Base-by-base conservation (phyloP, 2,113 vertebrate genomes). In the Oncorhynchus masou region DNA sequence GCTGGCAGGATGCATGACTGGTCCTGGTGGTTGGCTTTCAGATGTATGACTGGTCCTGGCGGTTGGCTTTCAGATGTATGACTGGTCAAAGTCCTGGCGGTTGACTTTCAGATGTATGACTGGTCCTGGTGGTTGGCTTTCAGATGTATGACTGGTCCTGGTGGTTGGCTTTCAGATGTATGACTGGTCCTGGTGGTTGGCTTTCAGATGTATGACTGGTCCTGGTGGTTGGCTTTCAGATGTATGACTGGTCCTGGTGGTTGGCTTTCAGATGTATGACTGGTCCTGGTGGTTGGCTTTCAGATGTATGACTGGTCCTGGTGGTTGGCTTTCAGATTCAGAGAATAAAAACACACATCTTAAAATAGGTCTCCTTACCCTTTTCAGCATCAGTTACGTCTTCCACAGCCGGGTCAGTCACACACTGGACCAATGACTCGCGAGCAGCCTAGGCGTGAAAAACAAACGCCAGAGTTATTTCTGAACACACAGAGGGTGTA, bases 401-500 rank as follows among this genome's bases (percentile, higher is more conserved):
- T 45, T 71, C 75, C 65, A 71, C 57, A 25, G 76, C 68, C 4
- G 67, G 66, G 70, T 85, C 82, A 72, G 51, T 64, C 15, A 24
- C 79, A 29, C 85, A 76, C 3, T 77, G 79, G 4, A 31, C 65
- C 62, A 51, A 22, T 64, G 79, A 76, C 69, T 74, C 85, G 69
- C 87, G 75, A 7, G 84, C 70, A 45, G 83, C 81, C 93, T 94
- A 76, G 51, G 74, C 82, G 71, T 74, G 19, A 78, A 11, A 79
- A 29, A 69, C 3, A 76, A 48, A 13, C 3, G 66, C 73, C 45
- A 13, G n/a, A 20, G 29, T 69, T 13, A 29, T 31, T 51, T 48
- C 16, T 57, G 31, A 48, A 13, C 34, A 57, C 19, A 31, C 3
- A 27, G 6, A 45, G 8, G 34, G 68, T 15, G 48, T 1, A 27